Evolutionary conservation across 2,888 invertebrate species (phyloP).

Genomic region (Athalia cordata): DNA sequence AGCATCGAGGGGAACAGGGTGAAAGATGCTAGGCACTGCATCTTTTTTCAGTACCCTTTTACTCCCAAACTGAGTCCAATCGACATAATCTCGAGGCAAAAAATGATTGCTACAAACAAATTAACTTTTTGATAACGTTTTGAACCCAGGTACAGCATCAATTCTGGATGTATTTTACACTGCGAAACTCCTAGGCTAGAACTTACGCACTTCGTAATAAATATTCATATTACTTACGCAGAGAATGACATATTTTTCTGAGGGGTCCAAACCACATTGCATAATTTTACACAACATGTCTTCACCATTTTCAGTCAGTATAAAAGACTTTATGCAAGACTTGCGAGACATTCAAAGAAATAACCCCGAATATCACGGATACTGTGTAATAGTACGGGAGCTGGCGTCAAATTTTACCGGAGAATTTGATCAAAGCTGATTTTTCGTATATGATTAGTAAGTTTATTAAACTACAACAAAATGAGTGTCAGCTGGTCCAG

Average conservation of each 20-base stretch:
- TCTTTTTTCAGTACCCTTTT: slow-evolving; percentile 35
- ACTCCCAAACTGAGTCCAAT: neutral
- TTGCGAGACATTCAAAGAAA: too few species aligned
- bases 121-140: slow-evolving; percentile 42
- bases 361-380: too few species aligned
- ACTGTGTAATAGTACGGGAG: too few species aligned
- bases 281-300: slow-evolving; percentile 11
- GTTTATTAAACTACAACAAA: too few species aligned
- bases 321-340: too few species aligned
- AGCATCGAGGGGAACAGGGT: neutral
- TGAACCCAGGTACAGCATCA: slow-evolving; percentile 38
- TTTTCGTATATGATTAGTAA: too few species aligned
- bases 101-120: slow-evolving; percentile 43
- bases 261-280: slow-evolving; percentile 13
- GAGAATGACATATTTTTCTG: slow-evolving; percentile 34
- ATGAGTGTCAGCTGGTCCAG: too few species aligned
- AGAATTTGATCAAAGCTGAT: too few species aligned
- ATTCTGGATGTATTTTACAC: neutral
- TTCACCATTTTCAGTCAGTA: slow-evolving; percentile 33
- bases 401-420: too few species aligned
- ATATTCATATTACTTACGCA: slow-evolving; percentile 41
- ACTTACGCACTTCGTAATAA: slow-evolving; percentile 4
- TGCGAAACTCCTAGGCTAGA: neutral
- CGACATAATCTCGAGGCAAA: slow-evolving; percentile 15
- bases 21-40: slow-evolving; percentile 44